phyloP scores from a whole-genome alignment of 1,140 invertebrate species.

The Leucophenga varia region DNA sequence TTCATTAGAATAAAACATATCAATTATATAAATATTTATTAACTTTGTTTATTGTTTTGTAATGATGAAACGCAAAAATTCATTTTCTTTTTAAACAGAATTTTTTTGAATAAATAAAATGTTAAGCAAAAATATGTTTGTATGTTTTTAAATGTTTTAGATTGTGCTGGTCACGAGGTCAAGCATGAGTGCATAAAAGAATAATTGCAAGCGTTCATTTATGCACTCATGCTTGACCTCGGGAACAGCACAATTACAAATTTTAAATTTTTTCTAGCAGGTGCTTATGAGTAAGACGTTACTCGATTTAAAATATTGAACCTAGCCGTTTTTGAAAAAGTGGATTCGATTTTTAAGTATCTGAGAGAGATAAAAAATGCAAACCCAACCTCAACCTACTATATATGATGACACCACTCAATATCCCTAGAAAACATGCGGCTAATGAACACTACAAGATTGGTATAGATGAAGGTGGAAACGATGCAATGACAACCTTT shows the following conservation, averaged over 20 bases:
- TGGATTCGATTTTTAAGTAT: no score
- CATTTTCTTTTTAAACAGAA: conserved; percentile 21
- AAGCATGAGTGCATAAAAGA: background rate
- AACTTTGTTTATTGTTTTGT: conserved; percentile 45
- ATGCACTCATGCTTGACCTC: no score
- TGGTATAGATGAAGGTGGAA: conserved; percentile 6
- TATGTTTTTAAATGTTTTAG: background rate
- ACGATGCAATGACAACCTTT: conserved; percentile 26
- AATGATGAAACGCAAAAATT: conserved; percentile 28
- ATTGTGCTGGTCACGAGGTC: background rate
- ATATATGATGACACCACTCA: no score
- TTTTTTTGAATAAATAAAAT: conserved; percentile 40
- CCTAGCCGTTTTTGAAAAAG: no score
- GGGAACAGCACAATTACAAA: no score
- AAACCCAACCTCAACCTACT: no score
- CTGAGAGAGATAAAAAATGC: no score
- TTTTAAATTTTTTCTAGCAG: no score
- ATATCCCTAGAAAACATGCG: conserved; percentile 22
- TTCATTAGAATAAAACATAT: no score
- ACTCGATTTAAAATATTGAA: no score
- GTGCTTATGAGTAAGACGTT: no score
- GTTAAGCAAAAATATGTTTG: background rate
- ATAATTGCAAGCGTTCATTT: no score
- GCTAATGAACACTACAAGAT: conserved; percentile 41
- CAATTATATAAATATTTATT: conserved; percentile 50